Base-by-base conservation (phyloP, 2,113 vertebrate species). In the Herpetotheres cachinnans region DNA sequence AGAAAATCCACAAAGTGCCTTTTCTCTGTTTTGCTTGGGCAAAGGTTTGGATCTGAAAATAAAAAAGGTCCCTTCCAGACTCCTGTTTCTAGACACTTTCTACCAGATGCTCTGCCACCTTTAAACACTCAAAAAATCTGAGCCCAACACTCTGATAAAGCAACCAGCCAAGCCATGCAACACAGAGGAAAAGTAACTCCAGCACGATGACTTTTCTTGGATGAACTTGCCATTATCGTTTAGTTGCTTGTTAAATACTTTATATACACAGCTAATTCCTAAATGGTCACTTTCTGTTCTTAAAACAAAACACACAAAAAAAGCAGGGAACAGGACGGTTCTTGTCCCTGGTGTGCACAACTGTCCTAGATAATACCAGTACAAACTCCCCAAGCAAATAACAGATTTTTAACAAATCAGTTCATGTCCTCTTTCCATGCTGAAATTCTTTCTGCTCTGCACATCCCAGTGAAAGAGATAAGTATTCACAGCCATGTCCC, bases 401-500 rank as follows among this genome's bases (percentile, higher is more conserved):
- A 77, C 0, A 59, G 29, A 82, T 49, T 90, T 96, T 73, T 85
- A 95, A 93, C 66, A 83, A 90, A 94, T 88, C 70, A 36, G 74
- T 85, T 95, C 70, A 70, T 78, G 55, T 77, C 74, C 52, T 93
- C 49, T 83, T 92, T 86, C 86, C 74, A 71, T 58, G 34, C 62
- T 66, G 67, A 90, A 95, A 93, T 87, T 95, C 73, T 66, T 97
- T 85, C 89, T 95, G 55, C 55, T 89, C 49, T 4, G 3, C n/a
- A 58, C 70, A 88, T 66, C 86, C 62, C 91, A 93, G 78, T 82
- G 83, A 94, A 89, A 89, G 62, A 18, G 8, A 82, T 89, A 95
- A 91, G 62, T 95, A 95, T 95, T 87, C 86, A 89, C 49, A 96
- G 70, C 71, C 93, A 88, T n/a, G 58, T 95, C 78, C 74, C 66